Conservation (phyloP, 2,113 vertebrate species). For the Platichthys flesus region DNA sequence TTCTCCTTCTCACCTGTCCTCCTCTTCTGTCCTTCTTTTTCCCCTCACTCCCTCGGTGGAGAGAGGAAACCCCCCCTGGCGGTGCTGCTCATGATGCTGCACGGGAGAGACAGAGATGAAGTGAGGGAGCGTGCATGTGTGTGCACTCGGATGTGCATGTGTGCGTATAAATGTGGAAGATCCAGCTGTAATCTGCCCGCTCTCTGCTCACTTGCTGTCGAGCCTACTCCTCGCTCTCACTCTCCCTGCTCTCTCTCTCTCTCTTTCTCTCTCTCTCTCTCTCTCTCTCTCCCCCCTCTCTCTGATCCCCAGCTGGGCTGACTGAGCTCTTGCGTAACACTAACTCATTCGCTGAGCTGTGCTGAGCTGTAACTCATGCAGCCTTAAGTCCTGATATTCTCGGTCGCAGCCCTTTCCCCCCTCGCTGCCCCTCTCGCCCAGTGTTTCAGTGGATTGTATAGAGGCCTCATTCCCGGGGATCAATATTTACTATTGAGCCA, state of each 20-base stretch:
- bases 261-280: conserved; percentile 17
- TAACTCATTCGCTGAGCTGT: conserved; percentile 66
- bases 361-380: conserved; percentile 76
- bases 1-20: background rate
- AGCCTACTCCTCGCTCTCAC: conserved; percentile 17
- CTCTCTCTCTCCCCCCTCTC: conserved; percentile 35
- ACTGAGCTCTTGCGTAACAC: conserved; percentile 81
- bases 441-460: background rate
- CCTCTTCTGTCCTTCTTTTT: background rate
- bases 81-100: conserved; percentile 46
- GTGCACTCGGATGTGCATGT: background rate
- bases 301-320: conserved; percentile 66
- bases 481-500: background rate
- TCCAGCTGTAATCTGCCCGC: conserved; percentile 67
- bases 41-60: conserved; percentile 39
- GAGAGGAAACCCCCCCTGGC: conserved; percentile 16
- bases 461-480: background rate
- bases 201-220: conserved; percentile 34
- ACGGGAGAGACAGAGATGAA: conserved; percentile 27
- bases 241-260: conserved; percentile 32
- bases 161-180: conserved; percentile 18
- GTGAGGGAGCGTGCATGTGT: conserved; percentile 27
- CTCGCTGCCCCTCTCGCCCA: conserved; percentile 27
- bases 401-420: conserved; percentile 38
- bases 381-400: conserved; percentile 75